Evolutionary conservation across 1,140 invertebrate genomes (phyloP), one percentile per base, ranked within the genome.

Genomic region (Lerema accius): DNA sequence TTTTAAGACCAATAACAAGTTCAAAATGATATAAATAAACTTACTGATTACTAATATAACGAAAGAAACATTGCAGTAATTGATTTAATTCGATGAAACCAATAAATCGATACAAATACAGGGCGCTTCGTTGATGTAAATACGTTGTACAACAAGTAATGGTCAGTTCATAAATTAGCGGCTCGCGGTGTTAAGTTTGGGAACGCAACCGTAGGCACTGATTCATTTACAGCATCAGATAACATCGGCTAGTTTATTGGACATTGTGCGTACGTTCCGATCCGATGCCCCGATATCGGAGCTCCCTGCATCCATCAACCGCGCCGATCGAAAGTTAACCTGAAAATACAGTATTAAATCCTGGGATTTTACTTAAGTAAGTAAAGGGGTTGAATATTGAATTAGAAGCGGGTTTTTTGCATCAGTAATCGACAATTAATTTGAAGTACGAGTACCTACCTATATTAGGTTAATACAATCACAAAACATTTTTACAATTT

Each of bases 171-270:
- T 59, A 59, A 59, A 59, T 59, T 59, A 59, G 14, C 53, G 19
- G 13, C 15, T 35, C 43, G 43, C 55, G 55, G 55, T 59, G 55
- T 71, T 48, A 68, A 71, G 73, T 78, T 75, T 63, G 63, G 63
- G 61, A 58, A 71, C 43, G 67, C 69, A 71, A 68, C 66, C 71
- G 58, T 45, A 55, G 51, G 71, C 73, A 80, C 76, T 84, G 84
- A 84, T 87, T 86, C 84, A 89, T 85, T 86, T 83, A 82, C 82
- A 76, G 71, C 64, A 74, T 78, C 80, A 76, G 84, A 89, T 89
- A 86, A 58, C 63, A 80, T 82, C 81, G 67, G 55, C 76, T 86
- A 79, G 80, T 89, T 87, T 89, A 89, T 89, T 82, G 78, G 76
- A 82, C 83, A 85, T 85, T 86, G 84, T 88, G 80, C 75, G 73